Evolutionary conservation across 2,888 invertebrate species (phyloP).

Genomic region (Volucella bombylans): DNA sequence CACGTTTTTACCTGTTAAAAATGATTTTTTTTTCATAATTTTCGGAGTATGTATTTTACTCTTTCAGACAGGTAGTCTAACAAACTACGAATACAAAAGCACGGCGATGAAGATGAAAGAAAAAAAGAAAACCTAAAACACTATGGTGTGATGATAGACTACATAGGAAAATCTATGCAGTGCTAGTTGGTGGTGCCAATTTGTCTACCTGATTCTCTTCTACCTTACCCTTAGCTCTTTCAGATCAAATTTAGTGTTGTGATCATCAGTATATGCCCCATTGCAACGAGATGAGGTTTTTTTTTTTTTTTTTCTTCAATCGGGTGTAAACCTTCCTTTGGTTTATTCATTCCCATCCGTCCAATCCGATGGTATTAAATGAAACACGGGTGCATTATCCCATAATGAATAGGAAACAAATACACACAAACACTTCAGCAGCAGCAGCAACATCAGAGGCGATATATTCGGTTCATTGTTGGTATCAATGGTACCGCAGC

Average conservation of each 20-base stretch:
- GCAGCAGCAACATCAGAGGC: constrained; percentile 20
- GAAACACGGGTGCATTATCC: constrained; percentile 72
- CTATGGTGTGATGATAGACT: constrained; percentile 46
- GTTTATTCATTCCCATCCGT: constrained; percentile 13
- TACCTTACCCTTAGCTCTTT: constrained; percentile 53
- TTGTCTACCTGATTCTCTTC: constrained; percentile 64
- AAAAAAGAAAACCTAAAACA: constrained; percentile 9
- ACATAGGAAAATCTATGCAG: constrained; percentile 16
- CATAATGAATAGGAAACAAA: constrained; percentile 68
- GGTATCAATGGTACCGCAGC: constrained; percentile 66
- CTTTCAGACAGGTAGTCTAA: constrained; percentile 65
- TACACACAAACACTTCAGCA: constrained; percentile 12
- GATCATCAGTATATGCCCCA: constrained; percentile 34
- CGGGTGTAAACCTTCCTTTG: constrained; percentile 53
- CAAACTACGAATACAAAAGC: constrained; percentile 18
- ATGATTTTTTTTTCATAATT: constrained; percentile 27
- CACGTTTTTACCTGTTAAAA: constrained; percentile 58
- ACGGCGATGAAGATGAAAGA: neutral
- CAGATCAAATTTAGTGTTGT: constrained; percentile 39
- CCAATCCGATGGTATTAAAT: constrained; percentile 54
- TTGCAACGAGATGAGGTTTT: constrained; percentile 26
- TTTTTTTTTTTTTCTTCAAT: neutral
- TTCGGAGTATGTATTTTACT: constrained; percentile 38
- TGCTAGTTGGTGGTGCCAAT: constrained; percentile 63
- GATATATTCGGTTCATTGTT: constrained; percentile 47